Evolutionary conservation across 2,113 vertebrate species (phyloP).

Genomic region (Pontoporia blainvillei): DNA sequence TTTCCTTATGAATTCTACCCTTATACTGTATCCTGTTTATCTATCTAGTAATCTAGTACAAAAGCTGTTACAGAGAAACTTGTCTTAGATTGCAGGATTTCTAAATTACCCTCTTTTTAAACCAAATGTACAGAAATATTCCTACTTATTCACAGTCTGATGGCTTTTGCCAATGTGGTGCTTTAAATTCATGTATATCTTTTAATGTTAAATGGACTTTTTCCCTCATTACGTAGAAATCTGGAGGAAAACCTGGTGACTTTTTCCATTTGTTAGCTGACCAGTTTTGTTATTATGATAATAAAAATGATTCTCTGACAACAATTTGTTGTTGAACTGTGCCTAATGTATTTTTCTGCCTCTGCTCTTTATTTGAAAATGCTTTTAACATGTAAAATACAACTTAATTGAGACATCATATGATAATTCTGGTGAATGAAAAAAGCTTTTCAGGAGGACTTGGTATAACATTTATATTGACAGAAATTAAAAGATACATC

Average conservation of each 20-base stretch:
- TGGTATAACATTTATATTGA: not conserved
- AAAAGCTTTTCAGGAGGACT: conserved; percentile 32
- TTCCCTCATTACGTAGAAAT: not conserved
- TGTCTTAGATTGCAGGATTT: not conserved
- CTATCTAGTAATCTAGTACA: not conserved
- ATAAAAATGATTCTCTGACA: conserved; percentile 40
- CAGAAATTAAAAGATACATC: not conserved
- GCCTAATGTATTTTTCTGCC: not conserved
- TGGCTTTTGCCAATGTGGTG: not conserved
- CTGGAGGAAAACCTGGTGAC: not conserved
- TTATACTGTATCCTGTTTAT: not conserved
- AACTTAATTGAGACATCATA: not conserved
- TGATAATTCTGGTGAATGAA: conserved; percentile 29
- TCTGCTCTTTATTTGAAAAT: conserved; percentile 14
- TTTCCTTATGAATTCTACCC: not conserved
- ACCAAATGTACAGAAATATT: not conserved
- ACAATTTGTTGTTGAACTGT: not conserved
- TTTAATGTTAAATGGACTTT: not conserved
- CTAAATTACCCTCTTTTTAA: conserved; percentile 2
- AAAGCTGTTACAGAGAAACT: not conserved
- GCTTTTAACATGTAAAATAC: not conserved
- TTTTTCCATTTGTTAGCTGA: not conserved
- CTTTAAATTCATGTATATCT: not conserved
- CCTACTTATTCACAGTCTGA: not conserved
- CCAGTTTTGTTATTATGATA: conserved; percentile 69